A percentile compares a stretch with the other conserved stretches of the same genome.
These are phyloP conservation scores for Strigops habroptila DNA, from an alignment of 2,113 vertebrate species.

Conservation along the genomic window DNA sequence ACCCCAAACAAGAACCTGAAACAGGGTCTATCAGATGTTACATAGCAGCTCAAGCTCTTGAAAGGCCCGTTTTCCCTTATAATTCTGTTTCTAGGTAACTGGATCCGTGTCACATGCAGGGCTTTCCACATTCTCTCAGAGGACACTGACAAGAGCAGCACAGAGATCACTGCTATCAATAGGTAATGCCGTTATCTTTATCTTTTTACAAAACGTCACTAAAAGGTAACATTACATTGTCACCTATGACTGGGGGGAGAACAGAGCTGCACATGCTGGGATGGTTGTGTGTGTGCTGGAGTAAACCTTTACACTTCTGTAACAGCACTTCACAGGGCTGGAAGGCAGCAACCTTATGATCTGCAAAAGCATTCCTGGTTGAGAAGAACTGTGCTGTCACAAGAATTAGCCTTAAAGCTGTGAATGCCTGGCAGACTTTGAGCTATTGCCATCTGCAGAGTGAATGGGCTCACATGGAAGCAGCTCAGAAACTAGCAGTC, in stretches of 20 bases:
- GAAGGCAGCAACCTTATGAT: neutral
- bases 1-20: neutral
- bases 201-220: neutral
- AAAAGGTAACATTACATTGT: neutral
- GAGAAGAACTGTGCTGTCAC: neutral
- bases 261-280: fast-evolving
- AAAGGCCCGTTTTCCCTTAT: neutral
- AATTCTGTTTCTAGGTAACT: neutral
- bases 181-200: neutral
- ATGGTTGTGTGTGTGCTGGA: neutral
- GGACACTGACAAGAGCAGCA: neutral
- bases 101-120: neutral
- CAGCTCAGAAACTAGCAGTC: neutral
- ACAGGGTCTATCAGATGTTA: neutral
- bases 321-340: neutral
- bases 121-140: neutral
- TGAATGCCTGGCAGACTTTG: neutral
- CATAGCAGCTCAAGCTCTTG: neutral
- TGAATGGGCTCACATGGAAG: neutral
- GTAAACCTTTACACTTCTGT: neutral
- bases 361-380: neutral
- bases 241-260: neutral
- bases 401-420: neutral
- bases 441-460: neutral
- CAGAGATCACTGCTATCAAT: neutral